Base-by-base conservation (phyloP, 2,797 vertebrate species). In the Sebastes kiyomatsui region DNA sequence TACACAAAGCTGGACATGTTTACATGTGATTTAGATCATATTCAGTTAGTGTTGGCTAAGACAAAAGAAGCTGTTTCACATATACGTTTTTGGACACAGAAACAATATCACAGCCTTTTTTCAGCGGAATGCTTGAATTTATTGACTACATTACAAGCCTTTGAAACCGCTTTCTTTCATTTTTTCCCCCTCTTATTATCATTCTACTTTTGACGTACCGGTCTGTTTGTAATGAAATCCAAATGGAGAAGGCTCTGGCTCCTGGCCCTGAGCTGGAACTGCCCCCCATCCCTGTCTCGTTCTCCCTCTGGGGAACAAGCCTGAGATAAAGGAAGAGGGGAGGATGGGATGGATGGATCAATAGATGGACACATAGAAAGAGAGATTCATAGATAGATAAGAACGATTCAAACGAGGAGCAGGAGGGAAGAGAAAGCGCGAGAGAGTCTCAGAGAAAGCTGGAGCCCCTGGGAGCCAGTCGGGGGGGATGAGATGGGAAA, bases 161-260 rank as follows among this genome's bases (percentile, higher is more conserved):
- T 87, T 91, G 79, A 92, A 90, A 81, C 27, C 16, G n/a, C 2
- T 68, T 62, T 75, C 73, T 78, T 82, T 67, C 61, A 67, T 61
- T 81, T 68, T 71, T 69, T 30, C 13, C 20, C 18, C 42, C 28
- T 79, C 72, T 87, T 83, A 93, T 90, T 90, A 90, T 92, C 89
- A 79, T 90, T 88, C 88, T 91, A 94, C 72, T 81, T 81, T 76
- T 68, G 83, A 89, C 78, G 30, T 77, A 79, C 84, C 56, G 84
- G 77, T 77, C 85, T 90, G 92, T 90, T 85, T 86, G 79, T 92
- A 94, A 95, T 94, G 89, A 94, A 94, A 93, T 79, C 79, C 92
- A 95, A 96, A 93, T 93, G 90, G 78, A 80, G 87, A 88, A 78
- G 79, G 79, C 72, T 88, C 78, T 88, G 87, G 75, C 80, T 89